phyloP scores from a whole-genome alignment of 2,113 vertebrate genomes.

The Apaloderma vittatum region DNA sequence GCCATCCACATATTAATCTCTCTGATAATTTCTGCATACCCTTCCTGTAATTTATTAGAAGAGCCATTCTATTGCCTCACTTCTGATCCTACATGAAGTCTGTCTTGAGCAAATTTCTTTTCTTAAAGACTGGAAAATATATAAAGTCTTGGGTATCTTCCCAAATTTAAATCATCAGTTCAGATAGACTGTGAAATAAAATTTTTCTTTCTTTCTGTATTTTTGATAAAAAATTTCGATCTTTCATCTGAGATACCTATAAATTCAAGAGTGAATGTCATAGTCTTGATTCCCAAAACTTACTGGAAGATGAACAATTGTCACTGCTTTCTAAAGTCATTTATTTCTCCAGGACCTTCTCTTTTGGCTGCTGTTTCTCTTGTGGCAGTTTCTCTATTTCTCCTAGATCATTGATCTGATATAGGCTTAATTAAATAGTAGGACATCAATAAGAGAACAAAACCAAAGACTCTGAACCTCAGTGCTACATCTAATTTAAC shows the following conservation, averaged over 20 bases:
- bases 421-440: neutral
- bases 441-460: neutral
- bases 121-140: neutral
- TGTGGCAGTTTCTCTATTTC: neutral
- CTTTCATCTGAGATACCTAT: neutral
- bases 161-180: neutral
- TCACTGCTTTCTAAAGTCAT: neutral
- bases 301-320: conserved; percentile 23
- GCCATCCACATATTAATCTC: neutral
- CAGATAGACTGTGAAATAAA: conserved; percentile 25
- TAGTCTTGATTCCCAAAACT: neutral
- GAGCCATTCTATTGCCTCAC: neutral
- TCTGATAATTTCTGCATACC: neutral
- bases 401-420: neutral
- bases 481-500: neutral
- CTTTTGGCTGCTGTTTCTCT: neutral
- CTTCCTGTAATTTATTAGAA: neutral
- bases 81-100: neutral
- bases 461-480: neutral
- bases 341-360: neutral
- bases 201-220: neutral
- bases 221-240: conserved; percentile 39
- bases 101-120: neutral
- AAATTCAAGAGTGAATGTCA: neutral
- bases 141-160: neutral